phyloP scores from a whole-genome alignment of 2,113 vertebrate genomes.

The Tursiops truncatus region DNA sequence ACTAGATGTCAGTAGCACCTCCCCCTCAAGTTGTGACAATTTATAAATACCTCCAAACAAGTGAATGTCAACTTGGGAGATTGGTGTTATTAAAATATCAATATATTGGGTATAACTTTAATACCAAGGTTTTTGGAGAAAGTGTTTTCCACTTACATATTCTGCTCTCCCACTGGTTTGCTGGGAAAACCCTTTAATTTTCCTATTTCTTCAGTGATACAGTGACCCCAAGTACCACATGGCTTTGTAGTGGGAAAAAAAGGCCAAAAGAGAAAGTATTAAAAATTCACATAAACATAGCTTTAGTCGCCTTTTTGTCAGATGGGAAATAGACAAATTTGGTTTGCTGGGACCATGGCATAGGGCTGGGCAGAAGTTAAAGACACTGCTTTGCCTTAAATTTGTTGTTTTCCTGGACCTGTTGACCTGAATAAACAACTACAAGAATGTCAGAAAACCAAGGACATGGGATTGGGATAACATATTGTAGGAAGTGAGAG shows the following conservation, averaged over 20 bases:
- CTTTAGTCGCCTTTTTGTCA: not conserved
- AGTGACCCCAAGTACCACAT: not conserved
- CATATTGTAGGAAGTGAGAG: not conserved
- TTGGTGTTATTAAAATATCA: not conserved
- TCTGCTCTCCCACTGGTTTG: not conserved
- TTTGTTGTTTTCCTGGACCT: not conserved
- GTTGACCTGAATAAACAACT: not conserved
- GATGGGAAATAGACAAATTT: conserved; percentile 29
- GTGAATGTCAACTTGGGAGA: not conserved
- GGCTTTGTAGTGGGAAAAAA: not conserved
- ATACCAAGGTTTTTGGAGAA: not conserved
- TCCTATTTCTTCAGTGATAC: conserved; percentile 18
- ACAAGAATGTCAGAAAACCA: not conserved
- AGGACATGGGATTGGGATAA: not conserved
- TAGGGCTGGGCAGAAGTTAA: not conserved
- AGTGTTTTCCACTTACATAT: not conserved
- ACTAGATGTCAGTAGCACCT: not conserved
- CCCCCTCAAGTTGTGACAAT: not conserved
- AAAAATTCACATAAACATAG: not conserved
- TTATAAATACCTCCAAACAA: not conserved
- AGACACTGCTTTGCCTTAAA: not conserved
- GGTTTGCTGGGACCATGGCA: not conserved
- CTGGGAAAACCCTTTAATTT: not conserved
- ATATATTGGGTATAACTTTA: not conserved
- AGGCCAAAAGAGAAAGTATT: not conserved